Evolutionary conservation across 2,888 invertebrate species (phyloP).

Genomic region (Peribatodes rhomboidaria): DNA sequence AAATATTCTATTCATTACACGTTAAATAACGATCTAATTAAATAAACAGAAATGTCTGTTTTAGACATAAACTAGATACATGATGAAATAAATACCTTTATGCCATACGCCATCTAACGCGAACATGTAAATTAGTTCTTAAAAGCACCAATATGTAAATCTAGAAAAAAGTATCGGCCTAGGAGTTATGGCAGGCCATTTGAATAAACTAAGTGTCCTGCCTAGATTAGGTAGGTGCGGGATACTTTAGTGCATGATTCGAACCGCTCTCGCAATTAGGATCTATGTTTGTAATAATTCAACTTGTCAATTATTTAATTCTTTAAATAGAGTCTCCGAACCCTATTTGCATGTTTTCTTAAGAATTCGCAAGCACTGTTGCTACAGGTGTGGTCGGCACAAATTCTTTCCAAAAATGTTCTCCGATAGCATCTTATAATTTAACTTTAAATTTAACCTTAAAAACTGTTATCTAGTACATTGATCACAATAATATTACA

Average conservation of each 20-base stretch:
- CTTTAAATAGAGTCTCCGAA: conserved; percentile 32
- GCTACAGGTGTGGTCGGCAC: conserved; percentile 27
- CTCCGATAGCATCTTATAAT: background rate
- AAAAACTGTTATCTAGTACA: conserved; percentile 12
- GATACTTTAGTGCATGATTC: conserved; percentile 43
- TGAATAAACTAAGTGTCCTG: conserved; percentile 42
- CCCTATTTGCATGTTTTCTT: conserved; percentile 34
- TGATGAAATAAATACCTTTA: conserved; percentile 47
- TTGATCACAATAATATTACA: conserved; percentile 13
- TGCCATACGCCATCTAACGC: conserved; percentile 38
- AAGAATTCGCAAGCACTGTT: conserved; percentile 20
- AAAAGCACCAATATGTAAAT: conserved; percentile 46
- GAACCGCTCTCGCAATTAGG: conserved; percentile 42
- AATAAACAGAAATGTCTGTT: conserved; percentile 30
- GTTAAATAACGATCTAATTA: conserved; percentile 24
- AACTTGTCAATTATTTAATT: conserved; percentile 47
- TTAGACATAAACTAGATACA: conserved; percentile 36
- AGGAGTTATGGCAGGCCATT: conserved; percentile 43
- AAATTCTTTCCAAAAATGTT: conserved; percentile 17
- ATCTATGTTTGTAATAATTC: conserved; percentile 46
- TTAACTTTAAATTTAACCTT: too few species aligned
- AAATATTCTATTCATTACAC: conserved; percentile 23
- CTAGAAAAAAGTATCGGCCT: conserved; percentile 44
- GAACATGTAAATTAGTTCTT: conserved; percentile 47
- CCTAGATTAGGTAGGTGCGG: conserved; percentile 42